Conservation (phyloP, 2,888 invertebrate genomes). For the Aporophyla nigra region DNA sequence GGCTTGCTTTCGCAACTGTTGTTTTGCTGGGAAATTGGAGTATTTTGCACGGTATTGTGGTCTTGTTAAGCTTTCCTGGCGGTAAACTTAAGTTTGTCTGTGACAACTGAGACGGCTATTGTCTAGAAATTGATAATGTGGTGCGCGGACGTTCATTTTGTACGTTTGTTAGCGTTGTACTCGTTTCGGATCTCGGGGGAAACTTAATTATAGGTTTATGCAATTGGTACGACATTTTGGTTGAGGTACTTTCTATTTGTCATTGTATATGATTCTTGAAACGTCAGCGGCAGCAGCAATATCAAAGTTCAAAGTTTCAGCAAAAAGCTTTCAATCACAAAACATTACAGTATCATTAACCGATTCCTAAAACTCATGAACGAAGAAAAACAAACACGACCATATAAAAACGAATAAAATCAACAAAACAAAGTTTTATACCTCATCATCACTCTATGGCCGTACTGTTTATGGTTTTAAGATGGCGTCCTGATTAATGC, state of each 20-base stretch:
- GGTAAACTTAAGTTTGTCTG: constrained; percentile 65
- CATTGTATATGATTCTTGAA: background rate
- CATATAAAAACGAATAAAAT: constrained; percentile 35
- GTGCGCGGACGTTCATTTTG: constrained; percentile 76
- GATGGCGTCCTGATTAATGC: constrained; percentile 75
- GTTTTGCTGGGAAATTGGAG: constrained; percentile 60
- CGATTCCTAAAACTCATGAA: constrained; percentile 19
- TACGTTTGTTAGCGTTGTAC: constrained; percentile 69
- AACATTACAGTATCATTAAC: background rate
- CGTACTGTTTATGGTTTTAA: constrained; percentile 63
- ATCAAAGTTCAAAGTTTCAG: background rate
- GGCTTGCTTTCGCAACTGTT: constrained; percentile 67
- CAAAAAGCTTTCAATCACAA: constrained; percentile 1
- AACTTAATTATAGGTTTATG: constrained; percentile 76
- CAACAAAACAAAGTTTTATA: constrained; percentile 49
- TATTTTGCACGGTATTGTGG: constrained; percentile 59
- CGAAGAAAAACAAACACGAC: constrained; percentile 7
- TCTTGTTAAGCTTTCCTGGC: constrained; percentile 47
- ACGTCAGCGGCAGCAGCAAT: background rate
- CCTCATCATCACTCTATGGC: constrained; percentile 54
- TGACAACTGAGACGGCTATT: constrained; percentile 72
- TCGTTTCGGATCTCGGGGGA: constrained; percentile 77
- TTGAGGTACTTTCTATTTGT: constrained; percentile 50
- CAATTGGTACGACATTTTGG: constrained; percentile 55
- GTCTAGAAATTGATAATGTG: constrained; percentile 84